phyloP scores from a whole-genome alignment of 2,113 vertebrate genomes.

The Phaetusa simplex region DNA sequence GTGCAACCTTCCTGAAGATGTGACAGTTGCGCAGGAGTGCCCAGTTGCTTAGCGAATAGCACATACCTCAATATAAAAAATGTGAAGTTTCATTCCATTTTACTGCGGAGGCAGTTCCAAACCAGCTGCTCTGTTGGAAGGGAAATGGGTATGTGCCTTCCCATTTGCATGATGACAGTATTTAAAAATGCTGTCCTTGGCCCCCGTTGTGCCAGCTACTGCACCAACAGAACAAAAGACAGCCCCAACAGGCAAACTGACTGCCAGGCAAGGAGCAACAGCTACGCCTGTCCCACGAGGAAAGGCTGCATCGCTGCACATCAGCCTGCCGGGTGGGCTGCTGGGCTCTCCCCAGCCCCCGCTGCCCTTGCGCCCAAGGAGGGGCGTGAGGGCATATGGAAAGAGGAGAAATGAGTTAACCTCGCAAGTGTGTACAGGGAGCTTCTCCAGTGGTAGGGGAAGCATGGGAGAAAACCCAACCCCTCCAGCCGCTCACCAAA shows the following conservation, averaged over 20 bases:
- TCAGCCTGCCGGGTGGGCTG: not conserved
- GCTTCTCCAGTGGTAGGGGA: not conserved
- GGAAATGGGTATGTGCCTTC: not conserved
- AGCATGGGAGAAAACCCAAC: not conserved
- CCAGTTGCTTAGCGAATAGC: not conserved
- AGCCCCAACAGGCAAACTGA: not conserved
- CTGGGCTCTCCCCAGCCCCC: rapidly evolving
- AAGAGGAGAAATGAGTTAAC: not conserved
- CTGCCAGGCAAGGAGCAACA: not conserved
- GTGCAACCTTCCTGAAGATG: not conserved
- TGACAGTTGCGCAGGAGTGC: not conserved
- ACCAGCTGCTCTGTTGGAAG: not conserved
- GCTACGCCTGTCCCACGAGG: rapidly evolving
- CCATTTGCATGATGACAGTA: not conserved
- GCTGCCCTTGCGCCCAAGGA: not conserved
- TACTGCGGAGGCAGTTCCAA: not conserved
- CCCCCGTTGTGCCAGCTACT: not conserved
- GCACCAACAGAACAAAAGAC: not conserved
- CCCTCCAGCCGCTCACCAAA: not conserved
- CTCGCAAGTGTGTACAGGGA: not conserved
- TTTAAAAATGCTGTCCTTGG: not conserved
- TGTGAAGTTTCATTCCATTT: not conserved
- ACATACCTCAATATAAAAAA: rapidly evolving
- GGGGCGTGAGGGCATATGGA: rapidly evolving
- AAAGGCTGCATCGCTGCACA: not conserved